These are phyloP conservation scores for Palythoa grandis DNA, from an alignment of 92 coral and sea anemone genomes.

Conservation along the genomic window DNA sequence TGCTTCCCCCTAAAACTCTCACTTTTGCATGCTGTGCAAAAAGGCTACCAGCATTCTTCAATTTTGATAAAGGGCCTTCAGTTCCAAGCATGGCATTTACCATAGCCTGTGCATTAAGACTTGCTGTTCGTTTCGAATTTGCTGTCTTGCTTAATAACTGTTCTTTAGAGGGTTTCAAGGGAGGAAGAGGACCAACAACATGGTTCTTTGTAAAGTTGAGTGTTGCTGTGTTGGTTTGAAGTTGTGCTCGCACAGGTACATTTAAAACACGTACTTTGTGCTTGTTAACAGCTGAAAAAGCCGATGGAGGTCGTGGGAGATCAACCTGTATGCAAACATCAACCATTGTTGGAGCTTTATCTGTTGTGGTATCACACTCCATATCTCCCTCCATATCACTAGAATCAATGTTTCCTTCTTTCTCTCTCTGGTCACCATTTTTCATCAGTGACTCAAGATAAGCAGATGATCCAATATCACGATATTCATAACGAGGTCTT, in stretches of 20 bases:
- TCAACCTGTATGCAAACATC: conserved; percentile 97
- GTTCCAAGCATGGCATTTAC: conserved; percentile 82
- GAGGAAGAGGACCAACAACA: conserved; percentile 89
- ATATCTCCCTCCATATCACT: conserved; percentile 55
- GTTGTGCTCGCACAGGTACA: conserved; percentile 91
- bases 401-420: conserved; percentile 53
- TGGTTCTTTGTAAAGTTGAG: conserved; percentile 95
- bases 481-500: conserved; percentile 45
- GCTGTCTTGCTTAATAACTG: conserved; percentile 88
- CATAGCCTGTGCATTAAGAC: conserved; percentile 95
- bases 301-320: conserved; percentile 75
- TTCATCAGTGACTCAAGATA: conserved; percentile 43
- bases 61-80: conserved; percentile 84
- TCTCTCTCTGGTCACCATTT: conserved; percentile 48
- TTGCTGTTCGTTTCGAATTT: conserved; percentile 87
- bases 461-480: conserved; percentile 17
- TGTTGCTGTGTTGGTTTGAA: conserved; percentile 79
- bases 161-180: conserved; percentile 88
- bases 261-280: conserved; percentile 78
- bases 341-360: conserved; percentile 69
- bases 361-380: conserved; percentile 88
- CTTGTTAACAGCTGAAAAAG: conserved; percentile 45
- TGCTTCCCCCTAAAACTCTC: conserved; percentile 65
- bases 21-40: conserved; percentile 65
- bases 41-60: conserved; percentile 65